Evolutionary conservation across 1,140 invertebrate species (phyloP).

Genomic region (Gonioctena quinquepunctata): DNA sequence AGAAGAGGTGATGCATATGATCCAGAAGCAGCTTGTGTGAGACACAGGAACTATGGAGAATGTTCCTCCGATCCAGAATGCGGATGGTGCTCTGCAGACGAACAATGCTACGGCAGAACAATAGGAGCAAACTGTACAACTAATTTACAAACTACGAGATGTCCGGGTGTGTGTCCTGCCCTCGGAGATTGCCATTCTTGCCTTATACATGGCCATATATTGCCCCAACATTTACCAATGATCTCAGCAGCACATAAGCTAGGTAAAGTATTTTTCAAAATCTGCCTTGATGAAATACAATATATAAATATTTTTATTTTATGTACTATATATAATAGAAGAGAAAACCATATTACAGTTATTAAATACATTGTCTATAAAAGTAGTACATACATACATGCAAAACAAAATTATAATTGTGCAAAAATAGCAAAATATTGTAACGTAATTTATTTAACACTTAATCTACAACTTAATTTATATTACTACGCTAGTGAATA

Average conservation of each 20-base stretch:
- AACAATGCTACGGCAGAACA: constrained; percentile 81
- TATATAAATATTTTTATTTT: too few species aligned
- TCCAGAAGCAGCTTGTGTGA: constrained; percentile 72
- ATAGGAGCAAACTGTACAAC: constrained; percentile 82
- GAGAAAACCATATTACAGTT: too few species aligned
- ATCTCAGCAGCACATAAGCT: constrained; percentile 76
- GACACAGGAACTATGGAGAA: constrained; percentile 72
- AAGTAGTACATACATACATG: too few species aligned
- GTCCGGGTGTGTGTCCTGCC: constrained; percentile 85
- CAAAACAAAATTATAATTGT: too few species aligned
- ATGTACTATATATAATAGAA: too few species aligned
- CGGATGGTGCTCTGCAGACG: constrained; percentile 83
- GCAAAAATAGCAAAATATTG: too few species aligned
- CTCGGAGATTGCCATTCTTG: constrained; percentile 88
- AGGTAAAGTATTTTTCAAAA: constrained; percentile 42
- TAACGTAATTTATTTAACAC: too few species aligned
- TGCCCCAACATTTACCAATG: constrained; percentile 45
- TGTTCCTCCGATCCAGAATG: constrained; percentile 90
- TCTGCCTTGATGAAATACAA: not conserved
- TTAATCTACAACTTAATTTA: too few species aligned
- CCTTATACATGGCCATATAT: constrained; percentile 69
- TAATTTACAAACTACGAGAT: constrained; percentile 83
- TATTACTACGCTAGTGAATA: too few species aligned
- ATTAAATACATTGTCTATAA: too few species aligned
- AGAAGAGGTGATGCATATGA: constrained; percentile 64